Base-by-base conservation (phyloP, 2,113 vertebrate species). In the Diphyllodes magnificus region DNA sequence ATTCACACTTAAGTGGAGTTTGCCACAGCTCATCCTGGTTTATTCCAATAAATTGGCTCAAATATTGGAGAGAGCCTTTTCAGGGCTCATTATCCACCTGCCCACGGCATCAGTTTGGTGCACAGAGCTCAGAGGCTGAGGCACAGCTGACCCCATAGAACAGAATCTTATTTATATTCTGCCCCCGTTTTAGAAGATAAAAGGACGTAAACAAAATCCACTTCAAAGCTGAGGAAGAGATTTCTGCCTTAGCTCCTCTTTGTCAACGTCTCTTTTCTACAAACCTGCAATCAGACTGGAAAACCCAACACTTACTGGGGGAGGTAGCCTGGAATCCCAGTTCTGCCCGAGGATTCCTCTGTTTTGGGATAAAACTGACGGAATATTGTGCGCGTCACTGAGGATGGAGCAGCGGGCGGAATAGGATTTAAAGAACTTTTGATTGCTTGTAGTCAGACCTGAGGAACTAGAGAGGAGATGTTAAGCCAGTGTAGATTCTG, bases 391-490 rank as follows among this genome's bases (percentile, higher is more conserved):
- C 42, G 97, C 78, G 12, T 97, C 97, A 22, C 96, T 95, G 22
- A 97, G 93, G 65, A 98, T 88, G 15, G 98, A 98, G 92, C 75
- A 96, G 89, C 95, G 96, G 22, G 98, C 98, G 5, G 97, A 98
- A 64, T 93, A 95, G 37, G 98, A 97, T 64, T 97, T 97, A n/a
- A 97, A 97, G 61, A 98, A 96, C 61, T 97, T 98, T 69, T 94
- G 96, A 33, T 92, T 98, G 96, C 98, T 98, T 51, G 98, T 97
- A 92, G 98, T 98, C 97, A 98, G 97, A 96, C 98, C 98, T 98
- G 98, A 99, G 94, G 98, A 99, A 53, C 99, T 99, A n/a, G 95
- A 96, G 90, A 96, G 23, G 73, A 95, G 25, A 40, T 23, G 88
- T 88, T 76, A 72, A 80, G 77, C 7, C 37, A 39, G 57, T 30